Base-by-base conservation (phyloP, 2,888 invertebrate species). In the Proisotoma minuta region DNA sequence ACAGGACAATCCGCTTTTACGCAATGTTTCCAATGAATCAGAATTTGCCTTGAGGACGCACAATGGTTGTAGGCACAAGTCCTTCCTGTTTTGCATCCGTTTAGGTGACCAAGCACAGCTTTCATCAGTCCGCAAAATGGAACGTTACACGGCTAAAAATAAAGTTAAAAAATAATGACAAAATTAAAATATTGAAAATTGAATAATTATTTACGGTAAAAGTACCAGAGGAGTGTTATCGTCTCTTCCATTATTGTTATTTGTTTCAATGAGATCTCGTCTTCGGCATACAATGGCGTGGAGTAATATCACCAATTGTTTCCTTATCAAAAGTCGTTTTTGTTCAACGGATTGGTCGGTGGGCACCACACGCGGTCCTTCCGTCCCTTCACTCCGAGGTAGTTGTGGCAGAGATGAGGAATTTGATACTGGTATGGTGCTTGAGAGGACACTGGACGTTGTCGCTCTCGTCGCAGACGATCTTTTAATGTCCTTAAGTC, bases 231-330 rank as follows among this genome's bases (percentile, higher is more conserved):
- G n/a, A n/a, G n/a, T n/a, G n/a, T n/a, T 34, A 34, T 34, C 34
- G 15, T 34, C 8, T 34, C 8, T 10, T 15, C 34, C 34, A 34
- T 34, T 34, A 34, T 34, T 15, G 15, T 15, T 8, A 34, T 8
- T 34, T 15, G 34, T 34, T 8, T 34, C 15, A 34, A 34, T 8
- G 34, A 34, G 54, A 39, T 54, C 54, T 48, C 63, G 39, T 8
- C 63, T 57, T 2, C 63, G 60, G 51, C 63, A 66, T 10, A 66
- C 39, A 1, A 66, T 60, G 8, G 66, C 63, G 26, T 66, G 66
- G 24, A 66, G 63, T 54, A 66, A 60, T 57, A 63, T 57, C 56
- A 58, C 66, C 22, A 66, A 51, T 57, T 66, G 60, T 47, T 66
- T 66, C 29, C 63, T 47, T 39, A 66, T 63, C 56, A 66, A 54